Conservation (phyloP, 1,140 invertebrate genomes). For the Ooceraea biroi region DNA sequence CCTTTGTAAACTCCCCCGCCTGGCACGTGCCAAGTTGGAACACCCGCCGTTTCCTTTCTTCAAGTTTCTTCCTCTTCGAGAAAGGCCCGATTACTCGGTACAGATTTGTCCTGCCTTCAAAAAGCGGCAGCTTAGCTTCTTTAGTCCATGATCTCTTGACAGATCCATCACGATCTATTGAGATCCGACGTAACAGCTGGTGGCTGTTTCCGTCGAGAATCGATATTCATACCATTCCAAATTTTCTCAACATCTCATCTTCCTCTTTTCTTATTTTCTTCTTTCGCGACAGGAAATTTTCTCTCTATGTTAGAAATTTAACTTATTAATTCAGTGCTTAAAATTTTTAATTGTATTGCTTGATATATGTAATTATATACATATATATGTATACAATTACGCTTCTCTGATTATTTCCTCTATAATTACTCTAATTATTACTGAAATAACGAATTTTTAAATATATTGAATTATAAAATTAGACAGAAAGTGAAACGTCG, state of each 20-base stretch:
- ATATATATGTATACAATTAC: no score
- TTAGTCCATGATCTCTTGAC: conserved; percentile 64
- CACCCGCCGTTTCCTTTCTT: conserved; percentile 26
- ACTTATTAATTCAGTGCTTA: no score
- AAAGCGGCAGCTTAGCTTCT: conserved; percentile 24
- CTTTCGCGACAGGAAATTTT: not conserved
- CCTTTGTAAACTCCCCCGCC: conserved; percentile 70
- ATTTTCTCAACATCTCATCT: not conserved
- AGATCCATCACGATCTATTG: conserved; percentile 62
- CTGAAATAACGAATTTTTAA: no score
- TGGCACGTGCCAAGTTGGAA: conserved; percentile 59
- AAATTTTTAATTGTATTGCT: no score
- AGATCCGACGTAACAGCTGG: conserved; percentile 65
- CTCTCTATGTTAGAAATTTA: no score
- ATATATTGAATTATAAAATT: no score
- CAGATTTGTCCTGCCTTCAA: conserved; percentile 46
- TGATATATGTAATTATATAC: no score
- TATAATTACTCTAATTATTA: no score
- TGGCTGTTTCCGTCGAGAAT: conserved; percentile 55
- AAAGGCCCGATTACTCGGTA: conserved; percentile 73
- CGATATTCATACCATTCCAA: conserved; percentile 55
- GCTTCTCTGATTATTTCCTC: no score
- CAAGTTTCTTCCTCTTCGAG: not conserved
- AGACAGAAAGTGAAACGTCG: no score
- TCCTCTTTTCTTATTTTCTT: not conserved